phyloP scores from a whole-genome alignment of 2,888 invertebrate species.

The Nycteola revayana region DNA sequence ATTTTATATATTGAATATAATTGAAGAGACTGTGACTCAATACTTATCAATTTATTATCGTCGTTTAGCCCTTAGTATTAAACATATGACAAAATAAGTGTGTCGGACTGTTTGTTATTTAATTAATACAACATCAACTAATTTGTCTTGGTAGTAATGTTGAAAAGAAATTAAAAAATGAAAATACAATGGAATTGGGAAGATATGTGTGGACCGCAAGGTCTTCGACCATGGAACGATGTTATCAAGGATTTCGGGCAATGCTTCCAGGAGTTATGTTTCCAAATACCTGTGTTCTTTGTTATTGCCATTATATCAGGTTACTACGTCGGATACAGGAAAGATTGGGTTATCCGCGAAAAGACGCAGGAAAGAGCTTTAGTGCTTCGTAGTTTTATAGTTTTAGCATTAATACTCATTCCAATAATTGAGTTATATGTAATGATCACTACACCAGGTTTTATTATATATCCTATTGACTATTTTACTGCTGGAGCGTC shows the following conservation, averaged over 20 bases:
- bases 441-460: conserved; percentile 74
- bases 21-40: too few species aligned
- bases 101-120: too few species aligned
- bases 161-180: conserved; percentile 33
- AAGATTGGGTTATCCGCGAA: conserved; percentile 84
- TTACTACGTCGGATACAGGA: conserved; percentile 88
- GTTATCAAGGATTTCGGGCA: conserved; percentile 88
- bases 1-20: too few species aligned
- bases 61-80: too few species aligned
- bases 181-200: conserved; percentile 86
- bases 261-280: conserved; percentile 92
- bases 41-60: too few species aligned
- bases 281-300: conserved; percentile 88
- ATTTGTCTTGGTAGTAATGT: too few species aligned
- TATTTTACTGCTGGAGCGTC: conserved; percentile 87
- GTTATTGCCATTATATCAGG: conserved; percentile 90
- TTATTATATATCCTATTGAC: conserved; percentile 84
- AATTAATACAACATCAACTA: too few species aligned
- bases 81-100: too few species aligned
- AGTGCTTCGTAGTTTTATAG: conserved; percentile 83
- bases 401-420: conserved; percentile 83
- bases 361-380: conserved; percentile 84
- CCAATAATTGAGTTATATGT: conserved; percentile 87
- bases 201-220: conserved; percentile 88
- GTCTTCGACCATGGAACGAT: conserved; percentile 86